Evolutionary conservation across 2,888 invertebrate genomes (phyloP).

Genomic region (Lordiphosa fenestrarum): DNA sequence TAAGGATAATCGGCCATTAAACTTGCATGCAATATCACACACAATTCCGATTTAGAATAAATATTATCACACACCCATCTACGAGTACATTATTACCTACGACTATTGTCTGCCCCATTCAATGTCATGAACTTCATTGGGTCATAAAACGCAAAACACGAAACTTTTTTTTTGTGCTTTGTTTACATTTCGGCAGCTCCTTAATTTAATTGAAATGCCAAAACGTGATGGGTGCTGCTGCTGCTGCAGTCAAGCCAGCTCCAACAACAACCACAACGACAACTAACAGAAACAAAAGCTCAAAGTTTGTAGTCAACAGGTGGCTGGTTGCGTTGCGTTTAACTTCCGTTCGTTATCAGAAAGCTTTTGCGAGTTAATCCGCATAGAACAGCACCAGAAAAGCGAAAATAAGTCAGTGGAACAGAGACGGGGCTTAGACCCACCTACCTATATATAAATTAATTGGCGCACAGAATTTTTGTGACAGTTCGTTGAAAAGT

Average conservation of each 20-base stretch:
- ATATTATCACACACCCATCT: conserved; percentile 39
- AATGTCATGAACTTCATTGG: conserved; percentile 70
- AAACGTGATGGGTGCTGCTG: conserved; percentile 44
- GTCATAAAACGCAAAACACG: conserved; percentile 60
- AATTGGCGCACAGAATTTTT: conserved; percentile 64
- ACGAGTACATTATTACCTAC: conserved; percentile 6
- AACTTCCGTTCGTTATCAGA: conserved; percentile 57
- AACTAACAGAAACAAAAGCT: conserved; percentile 19
- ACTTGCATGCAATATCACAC: conserved; percentile 21
- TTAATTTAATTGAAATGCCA: conserved; percentile 52
- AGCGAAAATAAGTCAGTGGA: conserved; percentile 43
- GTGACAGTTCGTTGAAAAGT: conserved; percentile 53
- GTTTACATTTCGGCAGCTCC: conserved; percentile 52
- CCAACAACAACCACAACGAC: no score
- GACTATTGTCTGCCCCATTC: conserved; percentile 45
- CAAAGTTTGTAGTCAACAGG: conserved; percentile 48
- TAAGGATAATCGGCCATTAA: conserved; percentile 50
- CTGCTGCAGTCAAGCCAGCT: no score
- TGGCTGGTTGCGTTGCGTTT: conserved; percentile 36
- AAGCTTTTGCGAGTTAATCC: conserved; percentile 51
- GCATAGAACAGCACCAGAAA: conserved; percentile 60
- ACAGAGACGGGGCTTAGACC: conserved; percentile 35
- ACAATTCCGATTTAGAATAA: conserved; percentile 11
- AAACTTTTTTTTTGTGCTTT: conserved; percentile 38
- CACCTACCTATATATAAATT: conserved; percentile 70